Conservation (phyloP, 2,113 vertebrate species). For the Urocynchramus pylzowi region DNA sequence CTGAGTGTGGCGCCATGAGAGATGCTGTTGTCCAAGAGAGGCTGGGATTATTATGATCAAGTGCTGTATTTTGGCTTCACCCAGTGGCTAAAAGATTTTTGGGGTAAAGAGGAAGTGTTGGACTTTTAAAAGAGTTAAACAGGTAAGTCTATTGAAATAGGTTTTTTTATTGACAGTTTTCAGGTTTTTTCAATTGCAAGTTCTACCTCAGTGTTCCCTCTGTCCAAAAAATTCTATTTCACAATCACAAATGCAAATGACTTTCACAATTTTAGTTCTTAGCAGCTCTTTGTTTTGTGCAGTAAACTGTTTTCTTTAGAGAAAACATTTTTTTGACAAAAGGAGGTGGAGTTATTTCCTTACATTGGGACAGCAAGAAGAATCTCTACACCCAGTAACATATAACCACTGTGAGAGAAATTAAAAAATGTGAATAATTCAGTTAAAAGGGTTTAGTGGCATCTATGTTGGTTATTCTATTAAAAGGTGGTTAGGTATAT, state of each 20-base stretch:
- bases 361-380: not conserved
- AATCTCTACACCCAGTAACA: not conserved
- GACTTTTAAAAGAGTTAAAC: conserved; percentile 63
- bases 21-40: conserved; percentile 58
- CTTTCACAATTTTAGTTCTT: not conserved
- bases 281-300: not conserved
- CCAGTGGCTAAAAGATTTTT: conserved; percentile 52
- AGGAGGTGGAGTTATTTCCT: not conserved
- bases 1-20: conserved; percentile 57
- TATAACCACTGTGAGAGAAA: not conserved
- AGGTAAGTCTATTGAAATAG: conserved; percentile 53
- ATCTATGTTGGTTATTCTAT: not conserved
- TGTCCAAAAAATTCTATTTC: not conserved
- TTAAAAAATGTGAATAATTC: not conserved
- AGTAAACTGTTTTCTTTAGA: not conserved
- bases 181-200: not conserved
- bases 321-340: not conserved
- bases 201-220: not conserved
- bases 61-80: conserved; percentile 63
- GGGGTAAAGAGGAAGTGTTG: conserved; percentile 38
- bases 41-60: conserved; percentile 68
- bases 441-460: not conserved
- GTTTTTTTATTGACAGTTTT: not conserved
- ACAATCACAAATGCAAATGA: not conserved
- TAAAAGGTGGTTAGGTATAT: not conserved